Evolutionary conservation across 2,888 invertebrate genomes (phyloP), one percentile per base, ranked within the genome.

Genomic region (Lampropteryx suffumata): DNA sequence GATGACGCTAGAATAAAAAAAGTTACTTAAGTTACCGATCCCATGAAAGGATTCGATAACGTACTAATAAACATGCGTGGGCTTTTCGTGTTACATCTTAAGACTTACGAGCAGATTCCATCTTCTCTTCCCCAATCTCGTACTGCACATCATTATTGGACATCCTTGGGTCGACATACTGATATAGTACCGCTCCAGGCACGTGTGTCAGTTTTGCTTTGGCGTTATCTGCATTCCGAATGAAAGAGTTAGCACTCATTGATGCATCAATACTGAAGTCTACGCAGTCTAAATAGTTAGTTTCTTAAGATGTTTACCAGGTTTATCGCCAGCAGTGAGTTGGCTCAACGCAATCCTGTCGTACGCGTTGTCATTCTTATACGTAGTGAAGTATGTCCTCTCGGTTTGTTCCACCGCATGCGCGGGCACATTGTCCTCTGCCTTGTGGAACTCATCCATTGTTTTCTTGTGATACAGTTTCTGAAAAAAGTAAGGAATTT

Each of bases 271-370:
- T 17, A 17, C 17, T n/a, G n/a, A n/a, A n/a, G n/a, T n/a, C n/a
- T n/a, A n/a, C n/a, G n/a, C n/a, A n/a, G n/a, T n/a, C n/a, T n/a
- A n/a, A n/a, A n/a, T n/a, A n/a, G n/a, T n/a, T n/a, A n/a, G n/a
- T n/a, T n/a, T n/a, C n/a, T n/a, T n/a, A n/a, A n/a, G n/a, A n/a
- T n/a, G n/a, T n/a, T 67, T 32, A 88, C 88, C 84, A 12, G 82
- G 81, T 48, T 59, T 76, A 0, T 83, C 80, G 1, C 85, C 87
- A 10, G 62, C 75, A 8, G 84, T 86, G 6, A 85, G 76, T 50
- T 90, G 89, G 33, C 88, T 87, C 0, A 86, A 60, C 0, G 89
- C 88, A 13, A 78, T 65, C 36, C 84, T 75, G 41, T 90, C 89
- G 45, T 72, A 90, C 0, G 78, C 83, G 32, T 87, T 88, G 43